A percentile compares a stretch with the other conserved stretches of the same genome.
phyloP scores from a whole-genome alignment of 2,797 vertebrate species.

The Peromyscus aztecus region DNA sequence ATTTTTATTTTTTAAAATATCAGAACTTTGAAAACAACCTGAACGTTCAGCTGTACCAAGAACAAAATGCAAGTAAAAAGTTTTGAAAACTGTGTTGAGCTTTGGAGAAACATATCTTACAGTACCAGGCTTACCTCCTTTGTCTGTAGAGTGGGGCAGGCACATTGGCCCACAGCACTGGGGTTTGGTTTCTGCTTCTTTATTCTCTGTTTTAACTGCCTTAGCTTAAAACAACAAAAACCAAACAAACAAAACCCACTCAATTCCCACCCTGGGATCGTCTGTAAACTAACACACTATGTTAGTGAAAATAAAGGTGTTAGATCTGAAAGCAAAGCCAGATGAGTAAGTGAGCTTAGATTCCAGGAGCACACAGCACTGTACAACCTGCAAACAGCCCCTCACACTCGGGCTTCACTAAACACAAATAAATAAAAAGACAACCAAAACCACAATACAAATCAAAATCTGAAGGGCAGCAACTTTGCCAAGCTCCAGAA shows the following conservation, averaged over 20 bases:
- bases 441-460: slow-evolving; percentile 34
- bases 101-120: slow-evolving; percentile 50
- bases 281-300: slow-evolving; percentile 47
- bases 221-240: not conserved
- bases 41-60: slow-evolving; percentile 37
- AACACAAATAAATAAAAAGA: slow-evolving; percentile 71
- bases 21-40: slow-evolving; percentile 67
- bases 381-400: not conserved
- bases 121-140: slow-evolving; percentile 10
- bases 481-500: slow-evolving; percentile 59
- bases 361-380: slow-evolving; percentile 14
- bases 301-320: slow-evolving; percentile 7
- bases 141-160: slow-evolving; percentile 21
- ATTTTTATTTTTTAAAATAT: slow-evolving; percentile 76
- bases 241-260: not conserved
- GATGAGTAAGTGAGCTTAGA: slow-evolving; percentile 55
- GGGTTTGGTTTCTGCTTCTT: not conserved
- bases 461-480: slow-evolving; percentile 29
- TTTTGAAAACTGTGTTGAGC: slow-evolving; percentile 48
- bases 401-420: not conserved
- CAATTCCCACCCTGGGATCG: not conserved
- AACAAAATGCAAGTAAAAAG: slow-evolving; percentile 69
- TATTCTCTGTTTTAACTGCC: not conserved
- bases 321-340: slow-evolving; percentile 68
- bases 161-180: not conserved